Percentiles rank a stretch among this genome's conserved stretches.
Conservation (phyloP, 2,113 vertebrate genomes). For the Paralichthys olivaceus region DNA sequence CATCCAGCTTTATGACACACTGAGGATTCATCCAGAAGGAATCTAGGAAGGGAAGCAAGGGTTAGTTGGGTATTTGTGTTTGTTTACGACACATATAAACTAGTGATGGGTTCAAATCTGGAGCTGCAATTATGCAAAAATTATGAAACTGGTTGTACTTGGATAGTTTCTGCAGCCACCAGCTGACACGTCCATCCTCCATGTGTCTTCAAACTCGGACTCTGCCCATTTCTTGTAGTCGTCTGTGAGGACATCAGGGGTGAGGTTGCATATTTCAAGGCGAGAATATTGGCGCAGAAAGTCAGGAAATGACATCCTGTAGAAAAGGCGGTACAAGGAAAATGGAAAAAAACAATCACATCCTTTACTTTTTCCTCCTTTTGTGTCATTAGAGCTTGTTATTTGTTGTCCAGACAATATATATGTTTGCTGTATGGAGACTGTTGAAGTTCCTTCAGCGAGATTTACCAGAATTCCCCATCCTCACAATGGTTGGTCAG, state of each 20-base stretch:
- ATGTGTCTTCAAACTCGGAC: conserved; percentile 88
- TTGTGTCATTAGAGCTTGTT: neutral
- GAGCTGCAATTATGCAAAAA: neutral
- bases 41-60: conserved; percentile 52
- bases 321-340: neutral
- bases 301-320: conserved; percentile 91
- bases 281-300: conserved; percentile 90
- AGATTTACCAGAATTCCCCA: conserved; percentile 86
- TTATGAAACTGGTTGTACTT: conserved; percentile 68
- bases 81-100: neutral
- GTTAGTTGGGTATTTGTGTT: neutral
- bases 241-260: conserved; percentile 87
- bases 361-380: neutral
- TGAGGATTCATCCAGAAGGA: conserved; percentile 90
- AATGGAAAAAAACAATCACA: neutral
- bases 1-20: conserved; percentile 84
- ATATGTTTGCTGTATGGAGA: too few relatives aligned
- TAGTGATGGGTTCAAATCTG: neutral
- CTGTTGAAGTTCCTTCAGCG: neutral
- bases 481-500: conserved; percentile 85
- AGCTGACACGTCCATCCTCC: conserved; percentile 89
- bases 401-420: neutral
- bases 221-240: conserved; percentile 89
- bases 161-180: conserved; percentile 93
- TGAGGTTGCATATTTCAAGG: conserved; percentile 95